Evolutionary conservation across 2,113 vertebrate species (phyloP), one percentile per base, ranked within the genome.

Genomic region (Charadrius vociferus): DNA sequence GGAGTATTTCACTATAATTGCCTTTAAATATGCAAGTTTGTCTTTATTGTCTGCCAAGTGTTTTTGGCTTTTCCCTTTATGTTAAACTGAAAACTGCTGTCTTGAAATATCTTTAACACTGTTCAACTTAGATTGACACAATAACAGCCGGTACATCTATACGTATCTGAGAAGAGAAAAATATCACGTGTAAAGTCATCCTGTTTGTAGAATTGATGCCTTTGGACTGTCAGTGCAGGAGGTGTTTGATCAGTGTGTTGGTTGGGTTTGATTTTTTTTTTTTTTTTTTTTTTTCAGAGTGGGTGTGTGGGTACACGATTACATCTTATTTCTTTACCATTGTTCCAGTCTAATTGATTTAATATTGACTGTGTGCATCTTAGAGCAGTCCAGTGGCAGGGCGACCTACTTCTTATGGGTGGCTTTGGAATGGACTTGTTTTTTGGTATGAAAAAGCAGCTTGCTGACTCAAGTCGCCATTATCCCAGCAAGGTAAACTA

Each of bases 21-120:
- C 85, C 24, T 74, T 52, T 56, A 86, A 94, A 83, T 85, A 63
- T 86, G 49, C 55, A 87, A 56, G 55, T 94, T 96, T 96, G 77
- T 74, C 79, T 85, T 77, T 61, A 23, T 79, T 94, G 47, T 49
- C 53, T 97, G 34, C 53, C n/a, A 49, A 39, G 78, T 70, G 63
- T 7, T 86, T 94, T 91, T 94, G 75, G 78, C 78, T 96, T 91
- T 24, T 12, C 66, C 77, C 70, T 18, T 96, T 90, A 23, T 3
- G 24, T 86, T 80, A 81, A 83, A 41, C 84, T 89, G 88, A 65
- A 93, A 71, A 72, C 49, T 91, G 79, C 70, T 77, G 86, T 61
- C 80, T 79, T 85, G 73, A 73, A 52, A 41, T 56, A 12, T 79
- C 93, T 93, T 94, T 62, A 91, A 53, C 50, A 47, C 72, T 36